These are phyloP conservation scores for Leptinotarsa peninsularis DNA, from an alignment of 2,888 invertebrate genomes.

Conservation along the genomic window DNA sequence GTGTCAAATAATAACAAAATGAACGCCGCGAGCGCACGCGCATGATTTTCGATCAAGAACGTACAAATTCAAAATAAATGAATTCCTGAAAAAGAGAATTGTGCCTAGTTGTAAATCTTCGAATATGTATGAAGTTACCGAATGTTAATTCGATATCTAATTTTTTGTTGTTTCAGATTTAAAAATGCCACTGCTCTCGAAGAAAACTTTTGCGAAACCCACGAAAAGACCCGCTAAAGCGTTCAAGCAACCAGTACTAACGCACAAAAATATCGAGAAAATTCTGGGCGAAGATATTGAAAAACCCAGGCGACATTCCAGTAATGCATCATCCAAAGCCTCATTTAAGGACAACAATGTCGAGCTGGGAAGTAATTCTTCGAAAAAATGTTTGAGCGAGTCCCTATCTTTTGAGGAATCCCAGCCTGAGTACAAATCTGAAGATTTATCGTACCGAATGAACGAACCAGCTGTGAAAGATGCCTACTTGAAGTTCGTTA, in stretches of 20 bases:
- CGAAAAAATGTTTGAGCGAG: not conserved
- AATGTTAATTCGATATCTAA: too few species aligned
- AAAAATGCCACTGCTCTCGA: constrained; percentile 29
- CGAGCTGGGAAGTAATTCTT: not conserved
- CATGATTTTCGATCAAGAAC: not conserved
- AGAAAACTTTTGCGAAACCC: constrained; percentile 18
- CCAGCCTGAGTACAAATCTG: not conserved
- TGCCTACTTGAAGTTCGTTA: constrained; percentile 31
- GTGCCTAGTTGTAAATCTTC: not conserved
- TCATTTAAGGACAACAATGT: not conserved
- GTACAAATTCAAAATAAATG: not conserved
- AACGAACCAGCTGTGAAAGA: constrained; percentile 34
- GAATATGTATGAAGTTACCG: not conserved
- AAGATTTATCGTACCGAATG: constrained; percentile 29
- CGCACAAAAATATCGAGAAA: constrained; percentile 25
- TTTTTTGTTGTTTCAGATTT: not conserved
- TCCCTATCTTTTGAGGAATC: constrained; percentile 13
- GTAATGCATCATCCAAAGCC: not conserved
- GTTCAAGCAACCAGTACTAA: constrained; percentile 20
- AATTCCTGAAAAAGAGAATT: too few species aligned
- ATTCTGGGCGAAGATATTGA: not conserved
- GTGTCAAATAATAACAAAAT: not conserved
- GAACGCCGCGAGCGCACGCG: not conserved
- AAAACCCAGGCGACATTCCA: constrained; percentile 2
- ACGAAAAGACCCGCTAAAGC: not conserved